Evolutionary conservation across 1,140 invertebrate genomes (phyloP), one percentile per base, ranked within the genome.

Genomic region (Drosophila pandora): DNA sequence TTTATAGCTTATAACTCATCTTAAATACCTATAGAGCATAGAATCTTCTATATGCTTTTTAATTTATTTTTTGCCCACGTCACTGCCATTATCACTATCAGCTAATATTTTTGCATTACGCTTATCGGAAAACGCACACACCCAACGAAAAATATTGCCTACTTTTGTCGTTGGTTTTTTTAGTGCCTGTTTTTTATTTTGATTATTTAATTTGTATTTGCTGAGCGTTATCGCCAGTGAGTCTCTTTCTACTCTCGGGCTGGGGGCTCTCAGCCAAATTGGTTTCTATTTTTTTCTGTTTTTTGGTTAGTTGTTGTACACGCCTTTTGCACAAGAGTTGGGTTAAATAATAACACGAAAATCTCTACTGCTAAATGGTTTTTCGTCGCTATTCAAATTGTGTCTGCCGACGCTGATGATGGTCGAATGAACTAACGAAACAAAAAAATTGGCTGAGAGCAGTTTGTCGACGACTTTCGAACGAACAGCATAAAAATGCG

Each of bases 381-480:
- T 78, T 73, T 74, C 79, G 56, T 61, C 58, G 50, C 62, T 77
- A 37, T 79, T 82, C 50, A 50, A 48, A 37, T 48, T 79, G 67
- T 54, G 74, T 69, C 60, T 78, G 63, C 21, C 47, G 67, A 45
- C 34, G 60, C 53, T 65, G 77, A 65, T 65, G 63, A 41, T 55
- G 53, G 53, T 23, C 56, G 57, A 76, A 63, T 47, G 79, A 69
- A 43, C 41, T 17, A 67, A 12, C 34, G 34, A 37, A 37, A 28
- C 58, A 61, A 73, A 74, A 69, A 79, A 76, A 72, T 70, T 21
- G 41, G 17, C 63, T 73, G 70, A 73, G 57, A 78, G 70, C 82
- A 90, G 87, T 90, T 90, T 82, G 79, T 83, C 82, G 87, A 79
- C 76, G 69, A 87, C 87, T 90, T 90, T 90, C 87, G 79, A 90